phyloP scores from a whole-genome alignment of 2,113 vertebrate species.

The Rhombomys opimus region DNA sequence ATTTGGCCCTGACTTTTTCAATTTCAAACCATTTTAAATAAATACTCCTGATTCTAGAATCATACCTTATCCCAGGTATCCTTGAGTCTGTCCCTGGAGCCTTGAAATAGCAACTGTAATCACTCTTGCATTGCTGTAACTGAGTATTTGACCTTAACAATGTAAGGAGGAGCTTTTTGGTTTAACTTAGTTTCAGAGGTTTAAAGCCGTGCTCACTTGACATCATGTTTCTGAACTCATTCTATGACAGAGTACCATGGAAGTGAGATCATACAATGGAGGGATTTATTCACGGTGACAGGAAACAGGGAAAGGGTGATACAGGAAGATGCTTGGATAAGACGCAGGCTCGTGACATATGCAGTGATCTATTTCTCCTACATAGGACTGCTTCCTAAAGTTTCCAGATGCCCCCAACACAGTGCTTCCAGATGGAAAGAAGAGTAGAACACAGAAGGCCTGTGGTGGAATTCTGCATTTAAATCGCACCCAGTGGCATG shows the following conservation, averaged over 20 bases:
- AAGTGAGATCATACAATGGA: no score
- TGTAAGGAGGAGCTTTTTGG: not conserved
- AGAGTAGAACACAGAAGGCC: not conserved
- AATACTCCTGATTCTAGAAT: not conserved
- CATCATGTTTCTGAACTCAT: not conserved
- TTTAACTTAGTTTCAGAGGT: not conserved
- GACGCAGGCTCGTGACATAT: not conserved
- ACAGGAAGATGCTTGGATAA: not conserved
- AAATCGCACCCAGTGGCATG: not conserved
- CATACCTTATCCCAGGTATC: not conserved
- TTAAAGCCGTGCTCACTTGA: no score
- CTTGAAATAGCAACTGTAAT: no score
- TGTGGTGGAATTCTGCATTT: not conserved
- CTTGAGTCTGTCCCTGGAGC: accelerated
- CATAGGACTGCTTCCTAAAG: not conserved
- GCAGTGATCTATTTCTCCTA: not conserved
- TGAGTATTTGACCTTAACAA: not conserved
- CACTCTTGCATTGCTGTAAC: accelerated
- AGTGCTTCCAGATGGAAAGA: not conserved
- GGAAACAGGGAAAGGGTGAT: not conserved
- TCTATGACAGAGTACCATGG: not conserved
- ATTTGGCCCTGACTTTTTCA: not conserved
- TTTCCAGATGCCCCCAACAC: not conserved
- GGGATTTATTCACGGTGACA: accelerated
- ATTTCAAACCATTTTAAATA: not conserved